Evolutionary conservation across 2,888 invertebrate genomes (phyloP).

Genomic region (Stramonita haemastoma): DNA sequence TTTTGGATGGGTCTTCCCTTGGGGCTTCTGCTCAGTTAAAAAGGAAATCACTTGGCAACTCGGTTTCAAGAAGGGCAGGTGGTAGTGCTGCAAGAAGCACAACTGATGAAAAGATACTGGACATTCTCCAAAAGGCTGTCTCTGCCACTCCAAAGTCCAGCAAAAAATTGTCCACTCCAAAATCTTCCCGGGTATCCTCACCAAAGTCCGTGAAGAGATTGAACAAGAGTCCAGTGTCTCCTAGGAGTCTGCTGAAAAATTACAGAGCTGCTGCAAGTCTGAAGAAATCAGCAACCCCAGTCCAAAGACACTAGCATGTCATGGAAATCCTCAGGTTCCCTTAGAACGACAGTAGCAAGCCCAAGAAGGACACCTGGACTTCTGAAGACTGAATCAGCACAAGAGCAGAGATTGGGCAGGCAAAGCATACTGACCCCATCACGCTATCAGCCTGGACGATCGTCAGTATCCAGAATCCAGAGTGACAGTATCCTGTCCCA

Average conservation of each 20-base stretch:
- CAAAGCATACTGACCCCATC: not conserved
- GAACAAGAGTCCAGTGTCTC: not conserved
- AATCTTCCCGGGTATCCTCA: not conserved
- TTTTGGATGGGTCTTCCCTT: conserved; percentile 26
- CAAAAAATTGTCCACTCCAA: not conserved
- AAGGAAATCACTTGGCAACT: not conserved
- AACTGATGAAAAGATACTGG: conserved; percentile 18
- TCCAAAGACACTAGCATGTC: not conserved
- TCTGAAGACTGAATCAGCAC: not conserved
- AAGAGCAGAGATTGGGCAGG: not conserved
- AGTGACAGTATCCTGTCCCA: not conserved
- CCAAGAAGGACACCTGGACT: not conserved
- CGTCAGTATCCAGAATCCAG: not conserved
- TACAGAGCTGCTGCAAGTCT: not conserved
- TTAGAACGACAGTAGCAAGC: not conserved
- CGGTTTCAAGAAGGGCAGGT: not conserved
- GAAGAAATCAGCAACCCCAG: not conserved
- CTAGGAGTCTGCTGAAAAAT: not conserved
- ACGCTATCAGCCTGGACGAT: not conserved
- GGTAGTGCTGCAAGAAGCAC: not conserved
- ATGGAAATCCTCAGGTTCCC: conserved; percentile 2
- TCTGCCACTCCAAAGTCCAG: conserved; percentile 16
- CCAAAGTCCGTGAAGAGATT: not conserved
- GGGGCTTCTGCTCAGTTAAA: not conserved
- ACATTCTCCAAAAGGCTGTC: conserved; percentile 14